Conservation (phyloP, 2,888 invertebrate species). For the Anagyrus pseudococci region DNA sequence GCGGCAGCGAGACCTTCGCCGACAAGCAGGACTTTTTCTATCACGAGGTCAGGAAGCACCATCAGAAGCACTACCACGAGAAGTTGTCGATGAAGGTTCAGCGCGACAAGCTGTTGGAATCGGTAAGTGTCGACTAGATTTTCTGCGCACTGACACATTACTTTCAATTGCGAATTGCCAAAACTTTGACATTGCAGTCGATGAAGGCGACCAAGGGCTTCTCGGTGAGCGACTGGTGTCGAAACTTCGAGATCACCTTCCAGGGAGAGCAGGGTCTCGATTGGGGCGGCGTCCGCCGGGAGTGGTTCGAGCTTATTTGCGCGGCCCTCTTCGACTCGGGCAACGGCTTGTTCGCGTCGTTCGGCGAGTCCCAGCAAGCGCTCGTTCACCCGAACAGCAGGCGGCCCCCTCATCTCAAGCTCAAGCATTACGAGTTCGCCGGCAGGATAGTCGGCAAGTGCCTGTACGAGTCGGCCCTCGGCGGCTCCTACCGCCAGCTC, state of each 20-base stretch:
- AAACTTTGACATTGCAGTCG: slow-evolving; percentile 62
- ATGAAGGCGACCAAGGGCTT: slow-evolving; percentile 88
- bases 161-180: neutral
- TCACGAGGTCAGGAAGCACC: slow-evolving; percentile 79
- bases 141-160: too few species aligned
- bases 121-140: too few species aligned
- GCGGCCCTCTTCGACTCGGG: slow-evolving; percentile 85
- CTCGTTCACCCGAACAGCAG: slow-evolving; percentile 89
- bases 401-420: slow-evolving; percentile 76
- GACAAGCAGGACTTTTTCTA: slow-evolving; percentile 75
- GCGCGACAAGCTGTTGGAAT: slow-evolving; percentile 81
- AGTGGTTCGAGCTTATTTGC: slow-evolving; percentile 94
- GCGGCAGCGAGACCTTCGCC: slow-evolving; percentile 93
- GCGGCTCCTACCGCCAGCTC: slow-evolving; percentile 86
- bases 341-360: slow-evolving; percentile 82
- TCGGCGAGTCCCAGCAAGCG: slow-evolving; percentile 85
- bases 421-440: slow-evolving; percentile 91
- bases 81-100: slow-evolving; percentile 82
- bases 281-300: slow-evolving; percentile 91
- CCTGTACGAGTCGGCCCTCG: slow-evolving; percentile 90
- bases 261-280: slow-evolving; percentile 95
- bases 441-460: slow-evolving; percentile 95
- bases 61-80: slow-evolving; percentile 87
- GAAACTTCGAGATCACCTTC: slow-evolving; percentile 91
- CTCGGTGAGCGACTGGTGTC: slow-evolving; percentile 90